Base-by-base conservation (phyloP, 2,888 invertebrate genomes). In the Machimus rusticus region DNA sequence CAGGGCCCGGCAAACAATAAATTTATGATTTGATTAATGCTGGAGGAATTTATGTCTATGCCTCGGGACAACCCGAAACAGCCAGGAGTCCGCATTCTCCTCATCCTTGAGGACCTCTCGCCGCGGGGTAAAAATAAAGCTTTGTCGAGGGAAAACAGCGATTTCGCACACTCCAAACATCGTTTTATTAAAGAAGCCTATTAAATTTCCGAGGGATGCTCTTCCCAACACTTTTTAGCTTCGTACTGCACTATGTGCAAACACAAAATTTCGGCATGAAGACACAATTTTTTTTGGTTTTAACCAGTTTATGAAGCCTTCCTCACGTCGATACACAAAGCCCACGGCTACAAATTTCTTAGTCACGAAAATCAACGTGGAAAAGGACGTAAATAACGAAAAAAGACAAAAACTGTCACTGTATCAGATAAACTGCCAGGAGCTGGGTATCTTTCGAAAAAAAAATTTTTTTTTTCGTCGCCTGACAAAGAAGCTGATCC, bases 21-120 rank as follows among this genome's bases (percentile, higher is more conserved):
- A 78, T 78, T 39, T 43, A 78, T 78, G 78, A 23, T 43, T 43
- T 78, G 43, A 78, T 78, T 39, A 78, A 78, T 78, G 39, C 77
- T 19, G 16, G 34, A 14, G 77, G 37, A 77, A 77, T 77, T 77
- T 77, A 37, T 77, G 77, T 77, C 77, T 39, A 77, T 77, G n/a
- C 37, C 39, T n/a, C 19, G 37, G 37, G 77, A 77, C 37, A 77
- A 39, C 77, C 39, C n/a, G 37, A 37, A 16, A 34, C 77, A 28
- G n/a, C 37, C 1, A 77, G 37, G n/a, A 6, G 37, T 43, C 19
- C 12, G 23, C 19, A 39, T 78, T 5, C 12, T 78, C 14, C 43
- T 78, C 43, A 43, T 78, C 78, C 78, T 43, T 78, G 77, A 77
- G 4, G 19, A 77, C 34, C 77, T n/a, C 19, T n/a, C 37, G 14